Percentiles rank a stretch among this genome's conserved stretches.
Evolutionary conservation across 2,797 vertebrate species (phyloP).

Genomic region (Remorina albescens): DNA sequence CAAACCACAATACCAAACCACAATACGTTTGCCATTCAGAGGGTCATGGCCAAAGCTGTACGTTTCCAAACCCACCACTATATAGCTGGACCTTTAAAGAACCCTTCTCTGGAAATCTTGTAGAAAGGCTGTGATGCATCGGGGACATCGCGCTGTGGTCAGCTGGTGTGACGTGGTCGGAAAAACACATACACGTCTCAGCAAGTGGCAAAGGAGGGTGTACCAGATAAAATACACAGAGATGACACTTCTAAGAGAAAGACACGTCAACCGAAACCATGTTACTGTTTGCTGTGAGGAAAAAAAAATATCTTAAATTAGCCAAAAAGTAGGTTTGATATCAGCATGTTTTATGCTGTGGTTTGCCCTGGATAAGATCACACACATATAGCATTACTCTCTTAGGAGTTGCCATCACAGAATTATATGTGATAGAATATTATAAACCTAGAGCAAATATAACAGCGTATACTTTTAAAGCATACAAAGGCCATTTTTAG

Average conservation of each 20-base stretch:
- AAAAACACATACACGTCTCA: slow-evolving; percentile 32
- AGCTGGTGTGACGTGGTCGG: slow-evolving; percentile 49
- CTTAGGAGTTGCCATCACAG: no score
- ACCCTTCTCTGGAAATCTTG: slow-evolving; percentile 49
- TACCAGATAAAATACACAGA: slow-evolving; percentile 15
- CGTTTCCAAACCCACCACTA: slow-evolving; percentile 53
- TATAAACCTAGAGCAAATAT: background rate
- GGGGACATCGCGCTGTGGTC: slow-evolving; percentile 33
- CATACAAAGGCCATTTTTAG: no score
- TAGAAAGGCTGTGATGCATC: slow-evolving; percentile 44
- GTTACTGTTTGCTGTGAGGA: background rate
- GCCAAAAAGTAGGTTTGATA: slow-evolving; percentile 7
- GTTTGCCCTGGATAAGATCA: background rate
- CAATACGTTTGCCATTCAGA: slow-evolving; percentile 20
- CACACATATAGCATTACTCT: background rate
- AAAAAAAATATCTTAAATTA: background rate
- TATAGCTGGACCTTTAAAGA: slow-evolving; percentile 27
- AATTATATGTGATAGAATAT: no score
- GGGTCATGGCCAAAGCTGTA: slow-evolving; percentile 31
- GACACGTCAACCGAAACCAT: background rate
- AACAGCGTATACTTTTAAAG: background rate
- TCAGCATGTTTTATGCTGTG: background rate
- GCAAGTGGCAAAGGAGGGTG: slow-evolving; percentile 26
- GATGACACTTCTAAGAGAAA: background rate
- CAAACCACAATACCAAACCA: slow-evolving; percentile 67